A percentile compares a stretch with the other conserved stretches of the same genome.
Conservation (phyloP, 2,797 vertebrate species). For the Pseudochaenichthys georgianus region DNA sequence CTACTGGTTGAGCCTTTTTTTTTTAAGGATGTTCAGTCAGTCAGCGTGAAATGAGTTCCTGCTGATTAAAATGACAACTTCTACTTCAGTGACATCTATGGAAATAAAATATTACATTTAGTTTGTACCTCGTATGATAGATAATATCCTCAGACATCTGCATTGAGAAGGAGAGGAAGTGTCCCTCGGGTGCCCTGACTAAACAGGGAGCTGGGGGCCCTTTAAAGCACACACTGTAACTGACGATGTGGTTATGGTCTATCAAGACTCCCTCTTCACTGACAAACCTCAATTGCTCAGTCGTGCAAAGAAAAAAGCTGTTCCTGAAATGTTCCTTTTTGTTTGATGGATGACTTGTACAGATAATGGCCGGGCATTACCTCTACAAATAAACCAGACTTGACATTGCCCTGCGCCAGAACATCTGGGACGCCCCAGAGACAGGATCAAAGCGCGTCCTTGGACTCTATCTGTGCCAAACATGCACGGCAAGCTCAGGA, state of each 20-base stretch:
- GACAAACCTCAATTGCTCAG: slow-evolving; percentile 70
- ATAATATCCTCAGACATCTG: slow-evolving; percentile 45
- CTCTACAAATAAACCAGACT: slow-evolving; percentile 79
- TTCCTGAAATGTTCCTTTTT: slow-evolving; percentile 65
- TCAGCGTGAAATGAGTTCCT: slow-evolving; percentile 49
- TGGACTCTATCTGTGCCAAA: slow-evolving; percentile 76
- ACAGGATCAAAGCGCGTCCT: slow-evolving; percentile 76
- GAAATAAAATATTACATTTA: slow-evolving; percentile 39
- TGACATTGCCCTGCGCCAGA: slow-evolving; percentile 73
- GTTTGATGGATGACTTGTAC: slow-evolving; percentile 77
- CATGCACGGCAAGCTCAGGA: slow-evolving; percentile 61
- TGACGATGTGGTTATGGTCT: slow-evolving; percentile 64
- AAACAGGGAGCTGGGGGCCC: slow-evolving; percentile 43
- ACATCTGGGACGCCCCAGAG: slow-evolving; percentile 80
- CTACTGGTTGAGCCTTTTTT: slow-evolving; percentile 83
- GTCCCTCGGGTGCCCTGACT: slow-evolving; percentile 33
- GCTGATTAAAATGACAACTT: slow-evolving; percentile 51
- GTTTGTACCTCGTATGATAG: slow-evolving; percentile 42
- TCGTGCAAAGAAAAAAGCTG: slow-evolving; percentile 51
- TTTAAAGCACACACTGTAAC: slow-evolving; percentile 44
- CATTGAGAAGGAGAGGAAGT: slow-evolving; percentile 44
- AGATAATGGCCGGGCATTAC: slow-evolving; percentile 76
- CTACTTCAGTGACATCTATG: slow-evolving; percentile 27
- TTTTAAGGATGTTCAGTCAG: slow-evolving; percentile 39
- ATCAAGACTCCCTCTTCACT: slow-evolving; percentile 58